These are phyloP conservation scores for Tetrapedia diversipes DNA, from an alignment of 2,888 invertebrate genomes.

Conservation along the genomic window DNA sequence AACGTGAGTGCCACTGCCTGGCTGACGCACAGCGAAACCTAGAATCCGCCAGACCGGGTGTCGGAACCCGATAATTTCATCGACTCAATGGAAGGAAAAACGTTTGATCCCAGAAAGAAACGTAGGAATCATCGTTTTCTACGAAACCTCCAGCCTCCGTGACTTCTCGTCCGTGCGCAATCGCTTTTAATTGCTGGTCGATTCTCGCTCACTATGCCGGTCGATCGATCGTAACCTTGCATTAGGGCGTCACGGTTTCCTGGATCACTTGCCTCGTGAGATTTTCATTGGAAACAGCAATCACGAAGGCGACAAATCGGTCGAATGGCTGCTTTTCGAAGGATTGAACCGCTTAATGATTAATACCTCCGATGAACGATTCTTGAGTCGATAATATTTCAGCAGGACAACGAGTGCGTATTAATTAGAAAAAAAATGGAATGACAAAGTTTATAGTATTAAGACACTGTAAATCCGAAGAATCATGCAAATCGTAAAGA, in stretches of 20 bases:
- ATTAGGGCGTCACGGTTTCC: background rate
- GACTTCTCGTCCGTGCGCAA: conserved; percentile 2
- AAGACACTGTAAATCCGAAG: too few species aligned
- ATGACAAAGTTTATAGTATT: too few species aligned
- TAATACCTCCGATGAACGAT: too few species aligned
- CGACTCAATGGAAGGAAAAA: conserved; percentile 10
- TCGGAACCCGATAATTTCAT: conserved; percentile 34
- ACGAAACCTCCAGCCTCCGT: background rate
- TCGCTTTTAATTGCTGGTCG: conserved; percentile 12
- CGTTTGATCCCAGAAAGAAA: background rate
- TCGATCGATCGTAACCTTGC: background rate
- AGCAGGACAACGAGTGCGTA: too few species aligned
- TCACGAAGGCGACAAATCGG: background rate
- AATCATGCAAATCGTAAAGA: too few species aligned
- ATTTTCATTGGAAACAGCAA: background rate
- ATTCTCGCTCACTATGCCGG: background rate
- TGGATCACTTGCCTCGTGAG: background rate
- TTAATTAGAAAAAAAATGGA: too few species aligned
- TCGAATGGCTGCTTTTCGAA: too few species aligned
- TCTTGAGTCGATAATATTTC: too few species aligned
- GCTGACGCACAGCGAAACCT: background rate
- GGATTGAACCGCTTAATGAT: too few species aligned
- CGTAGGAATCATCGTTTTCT: conserved; percentile 24
- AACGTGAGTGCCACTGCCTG: background rate
- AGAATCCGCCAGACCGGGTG: background rate